phyloP scores from a whole-genome alignment of 2,888 invertebrate genomes.

The Heliconius ismenius region DNA sequence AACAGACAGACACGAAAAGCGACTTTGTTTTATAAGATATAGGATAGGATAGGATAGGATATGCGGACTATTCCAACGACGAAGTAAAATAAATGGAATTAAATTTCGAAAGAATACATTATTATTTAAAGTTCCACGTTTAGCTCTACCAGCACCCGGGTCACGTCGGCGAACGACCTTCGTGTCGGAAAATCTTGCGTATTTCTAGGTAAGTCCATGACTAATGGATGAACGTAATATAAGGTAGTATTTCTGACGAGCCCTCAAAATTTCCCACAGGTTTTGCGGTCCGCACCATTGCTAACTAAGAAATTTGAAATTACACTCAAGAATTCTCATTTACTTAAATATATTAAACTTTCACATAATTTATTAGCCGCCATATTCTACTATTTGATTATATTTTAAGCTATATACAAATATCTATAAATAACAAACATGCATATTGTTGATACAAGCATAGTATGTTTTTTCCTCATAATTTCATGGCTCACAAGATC shows the following conservation, averaged over 20 bases:
- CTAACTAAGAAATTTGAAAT: constrained; percentile 41
- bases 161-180: constrained; percentile 49
- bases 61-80: neutral
- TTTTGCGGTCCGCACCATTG: constrained; percentile 38
- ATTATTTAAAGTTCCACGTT: constrained; percentile 20
- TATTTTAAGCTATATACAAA: neutral
- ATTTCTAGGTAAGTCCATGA: constrained; percentile 52
- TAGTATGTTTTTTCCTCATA: neutral
- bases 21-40: too few species aligned
- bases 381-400: neutral
- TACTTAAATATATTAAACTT: constrained; percentile 32
- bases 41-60: too few species aligned
- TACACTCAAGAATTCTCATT: constrained; percentile 41
- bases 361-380: constrained; percentile 27
- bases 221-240: constrained; percentile 48
- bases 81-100: constrained; percentile 15
- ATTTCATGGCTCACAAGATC: neutral
- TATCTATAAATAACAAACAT: neutral
- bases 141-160: constrained; percentile 35
- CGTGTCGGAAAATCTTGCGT: constrained; percentile 50
- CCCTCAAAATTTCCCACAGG: constrained; percentile 44
- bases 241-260: constrained; percentile 40
- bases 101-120: constrained; percentile 22
- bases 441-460: neutral
- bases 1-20: too few species aligned